Base-by-base conservation (phyloP, 2,113 vertebrate genomes). In the Odontophorus gujanensis region DNA sequence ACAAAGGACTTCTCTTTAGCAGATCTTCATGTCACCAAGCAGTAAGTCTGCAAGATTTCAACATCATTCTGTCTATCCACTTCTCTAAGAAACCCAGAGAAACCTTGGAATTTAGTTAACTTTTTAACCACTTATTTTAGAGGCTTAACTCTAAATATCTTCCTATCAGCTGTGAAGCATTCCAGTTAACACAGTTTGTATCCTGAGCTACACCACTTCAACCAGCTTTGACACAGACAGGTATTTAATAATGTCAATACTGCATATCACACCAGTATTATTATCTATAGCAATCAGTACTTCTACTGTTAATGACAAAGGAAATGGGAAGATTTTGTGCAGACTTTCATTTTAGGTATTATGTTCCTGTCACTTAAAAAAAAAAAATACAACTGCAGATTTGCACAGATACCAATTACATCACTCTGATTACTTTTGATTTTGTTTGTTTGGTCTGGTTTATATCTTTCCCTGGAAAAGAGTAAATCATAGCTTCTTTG, bases 391-490 rank as follows among this genome's bases (percentile, higher is more conserved):
- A 75, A 10, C 8, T 9, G 14, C 25, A 51, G 67, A n/a, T 62
- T 82, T 89, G 30, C 26, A 61, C 11, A 53, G 57, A 19, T 18
- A 42, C 9, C 68, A 24, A 16, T 36, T 71, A 38, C 0, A 1
- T 24, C 7, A 5, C 45, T 34, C 30, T 40, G 65, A 57, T 58
- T 66, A 42, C 4, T 1, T 5, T 48, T 28, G 15, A 1, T 47
- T 80, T 84, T 45, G 61, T 76, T 89, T 84, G 76, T 77, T 58
- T 92, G 78, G 69, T 79, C 81, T 47, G 86, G 93, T 43, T 24
- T 36, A 13, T 40, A 13, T 92, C 80, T 57, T 14, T 14, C 7
- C 25, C 9, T 28, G 53, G 38, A 55, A 93, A 95, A 93, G 10
- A 57, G 3, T 26, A 74, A 75, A 18, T 32, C 12, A 18, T 45